A percentile compares a stretch with the other conserved stretches of the same genome.
Evolutionary conservation across 2,113 vertebrate genomes (phyloP).

Genomic region (Xyrauchen texanus): DNA sequence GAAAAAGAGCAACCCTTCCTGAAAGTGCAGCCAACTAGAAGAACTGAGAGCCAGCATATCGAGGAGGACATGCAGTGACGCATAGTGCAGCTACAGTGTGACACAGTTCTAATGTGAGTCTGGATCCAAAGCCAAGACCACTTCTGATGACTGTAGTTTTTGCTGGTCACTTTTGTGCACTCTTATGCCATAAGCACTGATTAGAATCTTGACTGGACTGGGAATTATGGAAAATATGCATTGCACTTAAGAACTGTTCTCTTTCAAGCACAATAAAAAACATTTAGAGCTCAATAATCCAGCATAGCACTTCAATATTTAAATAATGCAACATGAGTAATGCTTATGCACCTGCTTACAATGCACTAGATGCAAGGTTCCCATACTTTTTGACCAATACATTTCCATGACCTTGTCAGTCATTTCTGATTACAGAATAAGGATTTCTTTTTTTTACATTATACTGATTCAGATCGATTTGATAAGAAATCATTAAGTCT

Average conservation of each 20-base stretch:
- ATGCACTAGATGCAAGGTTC: not conserved
- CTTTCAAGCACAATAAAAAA: no score
- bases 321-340: no score
- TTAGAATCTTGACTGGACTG: not conserved
- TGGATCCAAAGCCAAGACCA: not conserved
- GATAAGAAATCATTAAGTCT: no score
- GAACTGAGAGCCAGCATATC: not conserved
- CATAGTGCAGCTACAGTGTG: not conserved
- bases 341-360: no score
- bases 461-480: no score
- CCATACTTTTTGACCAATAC: no score
- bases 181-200: not conserved
- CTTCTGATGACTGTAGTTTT: not conserved
- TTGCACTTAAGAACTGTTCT: not conserved
- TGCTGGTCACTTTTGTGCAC: not conserved
- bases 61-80: not conserved
- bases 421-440: no score
- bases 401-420: no score
- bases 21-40: slow-evolving; percentile 20
- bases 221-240: not conserved
- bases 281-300: no score
- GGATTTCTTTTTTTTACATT: no score
- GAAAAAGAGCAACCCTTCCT: slow-evolving; percentile 11
- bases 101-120: not conserved
- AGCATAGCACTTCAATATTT: no score